Evolutionary conservation across 2,888 invertebrate species (phyloP), one percentile per base, ranked within the genome.

Genomic region (Plebejus argus): DNA sequence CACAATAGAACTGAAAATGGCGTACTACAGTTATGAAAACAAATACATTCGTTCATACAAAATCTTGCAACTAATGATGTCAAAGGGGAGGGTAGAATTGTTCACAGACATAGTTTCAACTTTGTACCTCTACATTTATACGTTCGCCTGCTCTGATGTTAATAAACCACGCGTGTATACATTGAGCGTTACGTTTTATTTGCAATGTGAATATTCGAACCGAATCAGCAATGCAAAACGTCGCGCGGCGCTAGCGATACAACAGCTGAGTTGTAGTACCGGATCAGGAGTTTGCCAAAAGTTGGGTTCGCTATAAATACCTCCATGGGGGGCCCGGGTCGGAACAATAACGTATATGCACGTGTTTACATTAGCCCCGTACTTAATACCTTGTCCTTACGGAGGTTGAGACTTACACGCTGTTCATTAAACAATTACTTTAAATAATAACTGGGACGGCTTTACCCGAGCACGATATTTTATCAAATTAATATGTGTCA

Each of bases 351-450:
- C 91, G 89, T 86, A 90, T 92, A 91, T 91, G 91, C 89, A 85
- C 90, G 87, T 93, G 93, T 93, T 90, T 91, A 92, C 92, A 93
- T 92, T 92, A 92, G 91, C 89, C 86, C 86, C 86, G 87, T 89
- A 90, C 91, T 92, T 93, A 93, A 92, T 93, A 89, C 93, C 91
- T 90, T 91, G 91, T 89, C 90, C 90, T 89, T 88, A 92, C 92
- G 91, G 18, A 53, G 92, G 92, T 92, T 90, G 90, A 90, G 89
- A 89, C 90, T 89, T 86, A 92, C 91, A 91, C 87, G 86, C 86
- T 92, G 93, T 92, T 94, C 92, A 93, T 94, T 93, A 92, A 93
- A 93, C 93, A 93, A 93, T 93, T 93, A 93, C 92, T 92, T 90
- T 90, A 89, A 91, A 91, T 92, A 91, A 92, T 92, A 93, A 92